phyloP scores from a whole-genome alignment of 2,888 invertebrate species.

The Drosophila sordidula region DNA sequence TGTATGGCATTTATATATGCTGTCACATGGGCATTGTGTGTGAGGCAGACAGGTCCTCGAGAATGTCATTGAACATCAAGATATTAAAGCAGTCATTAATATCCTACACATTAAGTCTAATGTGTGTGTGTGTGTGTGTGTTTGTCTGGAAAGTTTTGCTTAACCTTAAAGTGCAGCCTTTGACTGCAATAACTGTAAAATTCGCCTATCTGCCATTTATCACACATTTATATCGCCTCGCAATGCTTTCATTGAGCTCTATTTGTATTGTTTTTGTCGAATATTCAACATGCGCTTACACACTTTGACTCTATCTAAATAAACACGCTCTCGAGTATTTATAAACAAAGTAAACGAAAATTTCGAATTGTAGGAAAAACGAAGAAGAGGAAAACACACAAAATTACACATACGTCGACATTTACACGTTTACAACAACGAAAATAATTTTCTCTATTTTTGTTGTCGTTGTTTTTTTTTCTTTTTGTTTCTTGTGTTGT shows the following conservation, averaged over 20 bases:
- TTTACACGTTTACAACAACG: constrained; percentile 49
- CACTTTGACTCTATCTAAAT: constrained; percentile 67
- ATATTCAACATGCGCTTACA: constrained; percentile 61
- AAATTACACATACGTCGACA: constrained; percentile 21
- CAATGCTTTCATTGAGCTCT: constrained; percentile 17
- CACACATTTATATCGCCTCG: constrained; percentile 2
- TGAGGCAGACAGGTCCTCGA: constrained; percentile 45
- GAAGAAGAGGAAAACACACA: constrained; percentile 24
- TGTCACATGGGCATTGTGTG: constrained; percentile 49
- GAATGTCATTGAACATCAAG: constrained; percentile 76
- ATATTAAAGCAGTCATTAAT: constrained; percentile 61
- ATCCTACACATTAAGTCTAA: constrained; percentile 33
- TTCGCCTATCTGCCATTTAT: constrained; percentile 3
- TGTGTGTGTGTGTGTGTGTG: background rate
- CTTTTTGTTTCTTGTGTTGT: constrained; percentile 42
- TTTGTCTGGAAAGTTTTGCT: constrained; percentile 38
- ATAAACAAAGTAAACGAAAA: constrained; percentile 53
- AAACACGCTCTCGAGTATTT: constrained; percentile 65
- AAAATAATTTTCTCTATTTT: constrained; percentile 66
- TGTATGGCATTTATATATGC: constrained; percentile 21
- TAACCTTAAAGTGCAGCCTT: constrained; percentile 12
- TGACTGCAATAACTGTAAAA: constrained; percentile 10
- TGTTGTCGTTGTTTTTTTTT: constrained; percentile 32
- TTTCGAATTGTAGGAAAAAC: constrained; percentile 26
- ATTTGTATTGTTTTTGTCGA: constrained; percentile 24